A percentile compares a stretch with the other conserved stretches of the same genome.
Conservation (phyloP, 2,888 invertebrate genomes). For the Abrostola tripartita region DNA sequence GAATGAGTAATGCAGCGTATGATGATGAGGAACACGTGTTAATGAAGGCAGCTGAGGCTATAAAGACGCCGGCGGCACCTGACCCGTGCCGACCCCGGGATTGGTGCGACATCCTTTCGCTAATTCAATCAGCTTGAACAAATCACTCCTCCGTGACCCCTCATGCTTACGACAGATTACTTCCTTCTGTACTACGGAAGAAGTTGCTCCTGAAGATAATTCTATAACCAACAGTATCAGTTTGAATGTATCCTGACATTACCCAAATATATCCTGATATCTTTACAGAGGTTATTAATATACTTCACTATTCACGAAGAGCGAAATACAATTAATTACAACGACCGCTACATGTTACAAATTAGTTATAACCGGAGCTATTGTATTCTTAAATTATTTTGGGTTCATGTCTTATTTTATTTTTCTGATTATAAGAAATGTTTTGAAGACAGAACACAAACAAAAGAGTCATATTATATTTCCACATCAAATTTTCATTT, state of each 20-base stretch:
- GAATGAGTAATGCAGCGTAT: conserved; percentile 64
- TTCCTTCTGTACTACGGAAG: conserved; percentile 54
- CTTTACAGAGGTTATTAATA: too few species aligned
- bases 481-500: conserved; percentile 1
- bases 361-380: too few species aligned
- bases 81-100: conserved; percentile 63
- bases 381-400: too few species aligned
- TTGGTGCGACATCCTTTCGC: conserved; percentile 69
- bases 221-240: background rate
- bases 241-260: background rate
- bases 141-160: conserved; percentile 61
- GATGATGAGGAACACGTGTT: conserved; percentile 64
- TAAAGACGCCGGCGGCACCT: conserved; percentile 72
- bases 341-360: too few species aligned
- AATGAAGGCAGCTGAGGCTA: conserved; percentile 72
- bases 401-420: too few species aligned
- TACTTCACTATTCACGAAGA: too few species aligned
- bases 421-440: too few species aligned
- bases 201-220: conserved; percentile 14
- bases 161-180: conserved; percentile 51
- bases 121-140: conserved; percentile 78
- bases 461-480: too few species aligned
- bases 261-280: too few species aligned
- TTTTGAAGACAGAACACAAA: too few species aligned
- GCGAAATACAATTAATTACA: too few species aligned